A percentile compares a stretch with the other conserved stretches of the same genome.
Conservation (phyloP, 2,888 invertebrate species). For the Helicoverpa assulta region DNA sequence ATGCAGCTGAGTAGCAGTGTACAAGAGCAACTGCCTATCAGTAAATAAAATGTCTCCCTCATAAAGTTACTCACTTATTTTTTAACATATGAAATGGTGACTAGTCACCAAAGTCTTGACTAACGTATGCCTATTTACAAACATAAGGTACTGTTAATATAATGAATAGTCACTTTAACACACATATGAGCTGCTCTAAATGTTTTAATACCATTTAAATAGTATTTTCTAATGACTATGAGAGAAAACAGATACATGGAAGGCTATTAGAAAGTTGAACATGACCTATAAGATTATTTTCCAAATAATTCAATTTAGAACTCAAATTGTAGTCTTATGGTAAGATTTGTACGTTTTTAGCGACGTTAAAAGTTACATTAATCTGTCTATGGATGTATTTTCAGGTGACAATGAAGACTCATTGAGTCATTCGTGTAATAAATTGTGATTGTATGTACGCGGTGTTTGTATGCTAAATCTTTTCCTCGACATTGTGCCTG, state of each 20-base stretch:
- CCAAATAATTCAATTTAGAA: slow-evolving; percentile 32
- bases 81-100: no score
- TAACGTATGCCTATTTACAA: no score
- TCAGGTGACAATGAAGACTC: slow-evolving; percentile 10
- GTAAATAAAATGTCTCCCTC: no score
- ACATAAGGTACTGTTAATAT: neutral
- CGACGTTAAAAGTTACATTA: slow-evolving; percentile 8
- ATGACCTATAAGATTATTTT: slow-evolving; percentile 27
- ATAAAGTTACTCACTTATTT: no score
- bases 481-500: slow-evolving; percentile 57
- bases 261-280: slow-evolving; percentile 30
- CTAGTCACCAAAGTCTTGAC: no score
- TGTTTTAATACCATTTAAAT: neutral
- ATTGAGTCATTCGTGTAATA: slow-evolving; percentile 21
- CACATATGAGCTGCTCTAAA: neutral
- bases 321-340: slow-evolving; percentile 16
- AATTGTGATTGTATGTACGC: slow-evolving; percentile 32
- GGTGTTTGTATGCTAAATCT: slow-evolving; percentile 53
- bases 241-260: neutral
- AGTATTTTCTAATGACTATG: neutral
- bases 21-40: no score
- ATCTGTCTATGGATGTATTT: slow-evolving; percentile 37
- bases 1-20: no score
- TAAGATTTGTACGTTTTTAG: neutral
- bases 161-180: neutral